Percentiles rank a stretch among this genome's conserved stretches.
Conservation (phyloP, 2,113 vertebrate genomes). For the Channa argus region DNA sequence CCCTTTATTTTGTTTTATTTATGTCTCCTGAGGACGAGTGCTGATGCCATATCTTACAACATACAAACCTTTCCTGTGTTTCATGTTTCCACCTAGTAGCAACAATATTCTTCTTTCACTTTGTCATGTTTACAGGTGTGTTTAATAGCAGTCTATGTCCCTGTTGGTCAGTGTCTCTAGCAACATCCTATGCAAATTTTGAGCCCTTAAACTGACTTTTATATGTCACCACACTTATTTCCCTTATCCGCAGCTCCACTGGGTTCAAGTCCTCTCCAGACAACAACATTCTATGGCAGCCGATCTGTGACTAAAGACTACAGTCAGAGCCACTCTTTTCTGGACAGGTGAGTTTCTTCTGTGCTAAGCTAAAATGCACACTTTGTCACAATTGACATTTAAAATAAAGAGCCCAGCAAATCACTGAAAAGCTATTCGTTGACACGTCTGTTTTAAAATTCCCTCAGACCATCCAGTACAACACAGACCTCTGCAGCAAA, state of each 20-base stretch:
- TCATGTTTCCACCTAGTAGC: no score
- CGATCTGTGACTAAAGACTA: conserved; percentile 90
- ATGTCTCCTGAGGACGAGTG: no score
- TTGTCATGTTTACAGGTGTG: no score
- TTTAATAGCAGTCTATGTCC: no score
- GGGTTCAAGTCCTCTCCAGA: conserved; percentile 91
- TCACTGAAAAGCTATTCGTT: neutral
- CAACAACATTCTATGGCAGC: conserved; percentile 92
- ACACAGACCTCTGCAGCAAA: conserved; percentile 87
- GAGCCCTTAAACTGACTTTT: neutral
- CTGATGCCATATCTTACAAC: no score
- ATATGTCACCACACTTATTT: neutral
- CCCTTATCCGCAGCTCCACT: conserved; percentile 77
- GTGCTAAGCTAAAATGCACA: neutral
- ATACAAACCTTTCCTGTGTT: no score
- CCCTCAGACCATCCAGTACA: conserved; percentile 83
- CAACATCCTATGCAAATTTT: neutral
- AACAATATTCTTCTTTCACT: no score
- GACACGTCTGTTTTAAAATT: neutral
- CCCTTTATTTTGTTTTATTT: no score
- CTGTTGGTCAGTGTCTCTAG: no score
- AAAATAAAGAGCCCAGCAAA: neutral
- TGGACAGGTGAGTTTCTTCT: conserved; percentile 87
- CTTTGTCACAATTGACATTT: neutral
- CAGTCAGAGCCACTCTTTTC: conserved; percentile 84